Percentiles rank a stretch among this genome's conserved stretches.
These are phyloP conservation scores for Hirudinaria manillensis DNA, from an alignment of 2,888 invertebrate genomes.

Conservation along the genomic window DNA sequence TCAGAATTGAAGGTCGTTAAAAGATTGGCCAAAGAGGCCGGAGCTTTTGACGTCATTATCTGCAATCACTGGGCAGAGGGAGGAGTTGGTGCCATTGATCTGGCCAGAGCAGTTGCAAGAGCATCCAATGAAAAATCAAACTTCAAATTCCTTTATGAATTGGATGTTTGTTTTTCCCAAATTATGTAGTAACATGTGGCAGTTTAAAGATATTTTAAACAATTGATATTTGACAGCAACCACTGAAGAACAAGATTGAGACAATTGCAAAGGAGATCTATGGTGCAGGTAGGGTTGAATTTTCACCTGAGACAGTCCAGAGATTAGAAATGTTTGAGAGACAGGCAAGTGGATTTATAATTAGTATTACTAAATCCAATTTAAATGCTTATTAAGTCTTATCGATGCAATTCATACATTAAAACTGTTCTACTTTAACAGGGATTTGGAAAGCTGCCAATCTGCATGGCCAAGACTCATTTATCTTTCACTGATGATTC, in stretches of 20 bases:
- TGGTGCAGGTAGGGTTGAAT: conserved; percentile 79
- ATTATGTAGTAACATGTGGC: no score
- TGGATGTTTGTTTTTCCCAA: conserved; percentile 37
- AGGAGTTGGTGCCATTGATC: conserved; percentile 74
- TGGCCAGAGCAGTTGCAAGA: conserved; percentile 78
- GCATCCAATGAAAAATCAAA: conserved; percentile 65
- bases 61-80: conserved; percentile 84
- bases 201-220: no score
- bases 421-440: conserved; percentile 34
- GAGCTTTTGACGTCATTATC: conserved; percentile 79
- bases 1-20: conserved; percentile 76
- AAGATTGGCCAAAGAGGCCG: conserved; percentile 66
- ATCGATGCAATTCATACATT: background rate
- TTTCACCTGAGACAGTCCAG: conserved; percentile 67
- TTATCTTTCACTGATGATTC: conserved; percentile 86
- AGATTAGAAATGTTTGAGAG: conserved; percentile 68
- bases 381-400: background rate
- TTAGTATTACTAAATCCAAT: background rate
- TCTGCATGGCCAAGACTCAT: conserved; percentile 98
- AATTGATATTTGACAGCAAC: conserved; percentile 51
- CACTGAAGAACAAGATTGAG: conserved; percentile 79
- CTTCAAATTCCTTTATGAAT: conserved; percentile 58
- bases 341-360: conserved; percentile 57
- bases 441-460: conserved; percentile 66
- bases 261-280: conserved; percentile 87